Base-by-base conservation (phyloP, 2,113 vertebrate genomes). In the Siphamia tubifer region DNA sequence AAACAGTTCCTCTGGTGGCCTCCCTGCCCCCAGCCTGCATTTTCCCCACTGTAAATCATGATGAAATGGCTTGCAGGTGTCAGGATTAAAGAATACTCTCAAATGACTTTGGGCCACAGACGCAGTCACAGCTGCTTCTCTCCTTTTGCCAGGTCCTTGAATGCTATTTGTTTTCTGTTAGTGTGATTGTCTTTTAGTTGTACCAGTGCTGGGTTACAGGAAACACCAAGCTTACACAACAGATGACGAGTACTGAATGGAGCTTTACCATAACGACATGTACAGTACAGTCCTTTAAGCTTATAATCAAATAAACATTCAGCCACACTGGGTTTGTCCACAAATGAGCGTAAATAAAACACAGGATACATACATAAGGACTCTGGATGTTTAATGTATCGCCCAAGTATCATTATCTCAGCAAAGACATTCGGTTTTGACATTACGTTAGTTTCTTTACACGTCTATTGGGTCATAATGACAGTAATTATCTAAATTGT, bases 11-110 rank as follows among this genome's bases (percentile, higher is more conserved):
- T 90, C 91, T 92, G 89, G 87, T 89, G 91, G 92, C 92, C 93
- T 92, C 90, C 86, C 51, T 87, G 89, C 91, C 93, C 92, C 94
- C 93, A 36, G 70, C 79, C 88, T 74, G 58, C 63, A 81, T 74
- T 92, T 93, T 90, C 93, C 93, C 93, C 91, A 94, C 94, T 97
- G 94, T 96, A 96, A 96, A 96, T 96, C 94, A 95, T 94, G 93
- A 95, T 94, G 92, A 95, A 97, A 98, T 98, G 94, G 94, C 93
- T 96, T 97, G 95, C 96, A 99, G 96, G 97, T 98, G 96, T 96
- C 95, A 94, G 94, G 92, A 95, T 96, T 96, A 95, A 95, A 95
- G 93, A 94, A 92, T 93, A 92, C 92, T 93, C 93, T 93, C 91
- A 89, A 91, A 91, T 90, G 94, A 94, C 91, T 90, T 91, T 91